Base-by-base conservation (phyloP, 1,140 invertebrate species). In the roundworm (Caenorhabditis elegans) region DNA sequence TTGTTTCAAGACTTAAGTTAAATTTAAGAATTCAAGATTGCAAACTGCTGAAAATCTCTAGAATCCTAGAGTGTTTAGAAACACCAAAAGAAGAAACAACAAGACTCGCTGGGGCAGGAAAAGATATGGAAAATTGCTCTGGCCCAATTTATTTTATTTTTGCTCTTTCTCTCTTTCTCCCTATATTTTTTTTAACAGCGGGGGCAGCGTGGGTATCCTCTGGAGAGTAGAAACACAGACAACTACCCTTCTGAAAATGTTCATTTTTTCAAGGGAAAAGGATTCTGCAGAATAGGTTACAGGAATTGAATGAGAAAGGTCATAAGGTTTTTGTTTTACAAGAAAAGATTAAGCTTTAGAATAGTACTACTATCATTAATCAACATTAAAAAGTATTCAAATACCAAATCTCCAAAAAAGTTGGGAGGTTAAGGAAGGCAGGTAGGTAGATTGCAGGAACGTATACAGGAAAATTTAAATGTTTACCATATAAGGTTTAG, bases 111-210 rank as follows among this genome's bases (percentile, higher is more conserved):
- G n/a, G n/a, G n/a, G n/a, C n/a, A 39, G n/a, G 26, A n/a, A 39
- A 70, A 36, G 26, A 70, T 70, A 70, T 39, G 60, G 34, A 70
- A 70, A 70, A 24, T 22, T 24, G 53, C 13, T 60, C n/a, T 10
- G 28, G 11, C 60, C 60, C 60, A 39, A 70, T 70, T 70, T 70
- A 70, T 70, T 70, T 39, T 70, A 70, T 70, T 39, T 70, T 70
- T 70, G 60, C 34, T 39, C 19, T 55, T 17, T 49, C n/a, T n/a
- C n/a, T n/a, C n/a, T 49, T 55, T 55, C 51, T 55, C 34, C 34
- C n/a, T n/a, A n/a, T n/a, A n/a, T n/a, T n/a, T 70, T 70, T 70
- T 70, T 39, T 24, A 36, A n/a, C 53, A 60, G 34, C 60, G 55
- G n/a, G 17, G 6, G 26, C 2, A 49, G 60, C 60, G n/a, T 70